phyloP scores from a whole-genome alignment of 2,797 vertebrate species.

The Distichodus sexfasciatus region DNA sequence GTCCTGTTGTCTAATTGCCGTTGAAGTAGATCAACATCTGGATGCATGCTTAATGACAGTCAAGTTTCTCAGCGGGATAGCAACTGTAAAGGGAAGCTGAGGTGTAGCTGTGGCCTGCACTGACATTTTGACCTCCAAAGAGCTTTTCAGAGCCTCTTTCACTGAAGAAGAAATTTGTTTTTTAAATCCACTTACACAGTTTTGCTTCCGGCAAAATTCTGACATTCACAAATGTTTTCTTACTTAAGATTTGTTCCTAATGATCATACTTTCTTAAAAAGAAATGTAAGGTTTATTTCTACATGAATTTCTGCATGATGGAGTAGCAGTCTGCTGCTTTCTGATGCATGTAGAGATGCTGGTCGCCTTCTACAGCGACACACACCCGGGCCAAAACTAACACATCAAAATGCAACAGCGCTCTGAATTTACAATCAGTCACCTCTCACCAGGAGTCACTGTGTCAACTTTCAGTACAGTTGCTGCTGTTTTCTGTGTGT shows the following conservation, averaged over 20 bases:
- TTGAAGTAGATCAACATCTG: constrained; percentile 68
- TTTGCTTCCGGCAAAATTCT: too few species aligned
- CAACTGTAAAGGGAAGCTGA: too few species aligned
- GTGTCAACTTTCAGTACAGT: constrained; percentile 4
- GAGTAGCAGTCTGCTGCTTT: constrained; percentile 40
- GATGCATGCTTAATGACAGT: constrained; percentile 69
- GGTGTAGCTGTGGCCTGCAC: too few species aligned
- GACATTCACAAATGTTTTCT: too few species aligned
- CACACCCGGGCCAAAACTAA: constrained; percentile 45
- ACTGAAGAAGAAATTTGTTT: too few species aligned
- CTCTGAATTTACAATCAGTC: constrained; percentile 37
- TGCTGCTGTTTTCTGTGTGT: constrained; percentile 17
- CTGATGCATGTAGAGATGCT: constrained; percentile 40
- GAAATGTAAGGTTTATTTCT: too few species aligned
- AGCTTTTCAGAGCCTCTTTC: too few species aligned
- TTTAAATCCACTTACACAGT: too few species aligned
- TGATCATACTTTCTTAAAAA: too few species aligned
- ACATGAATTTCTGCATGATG: constrained; percentile 37
- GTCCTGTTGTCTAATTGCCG: constrained; percentile 54
- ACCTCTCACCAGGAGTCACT: constrained; percentile 15
- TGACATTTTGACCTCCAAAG: too few species aligned
- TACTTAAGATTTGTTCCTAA: too few species aligned
- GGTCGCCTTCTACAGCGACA: constrained; percentile 32
- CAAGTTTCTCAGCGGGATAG: constrained; percentile 63
- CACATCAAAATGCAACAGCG: constrained; percentile 53